Percentiles rank a stretch among this genome's conserved stretches.
phyloP scores from a whole-genome alignment of 2,113 vertebrate genomes.

The Syngnathus typhle region DNA sequence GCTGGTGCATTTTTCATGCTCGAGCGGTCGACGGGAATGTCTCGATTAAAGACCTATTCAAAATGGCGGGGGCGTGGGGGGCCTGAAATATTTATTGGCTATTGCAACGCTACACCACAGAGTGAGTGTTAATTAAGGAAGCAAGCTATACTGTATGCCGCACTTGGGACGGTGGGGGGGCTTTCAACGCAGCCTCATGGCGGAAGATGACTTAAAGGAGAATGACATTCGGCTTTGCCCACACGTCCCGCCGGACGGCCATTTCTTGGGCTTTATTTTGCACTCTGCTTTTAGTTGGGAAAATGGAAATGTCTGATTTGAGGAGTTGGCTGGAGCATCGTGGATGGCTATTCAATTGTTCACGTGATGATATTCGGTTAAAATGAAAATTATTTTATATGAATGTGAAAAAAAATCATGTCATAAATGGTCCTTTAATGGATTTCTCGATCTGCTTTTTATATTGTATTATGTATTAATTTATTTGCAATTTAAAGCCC shows the following conservation, averaged over 20 bases:
- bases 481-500: too few relatives aligned
- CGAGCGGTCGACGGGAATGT: conserved; percentile 61
- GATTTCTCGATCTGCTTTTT: not conserved
- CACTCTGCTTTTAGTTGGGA: not conserved
- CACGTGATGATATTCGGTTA: not conserved
- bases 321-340: not conserved
- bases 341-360: not conserved
- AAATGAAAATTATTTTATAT: not conserved
- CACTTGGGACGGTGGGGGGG: conserved; percentile 29
- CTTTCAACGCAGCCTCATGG: conserved; percentile 34
- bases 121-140: conserved; percentile 66
- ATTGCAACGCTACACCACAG: conserved; percentile 53
- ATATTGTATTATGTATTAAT: not conserved
- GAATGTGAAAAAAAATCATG: not conserved
- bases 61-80: conserved; percentile 55
- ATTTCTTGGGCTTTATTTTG: conserved; percentile 29
- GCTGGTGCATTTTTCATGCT: conserved; percentile 75
- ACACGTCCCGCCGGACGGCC: conserved; percentile 17
- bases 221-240: conserved; percentile 33
- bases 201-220: conserved; percentile 45
- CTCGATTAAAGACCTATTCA: conserved; percentile 67
- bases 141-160: conserved; percentile 48
- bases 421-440: not conserved
- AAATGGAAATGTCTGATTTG: not conserved
- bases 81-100: conserved; percentile 72